Conservation (phyloP, 1,140 invertebrate genomes). For the Camponotus pennsylvanicus region DNA sequence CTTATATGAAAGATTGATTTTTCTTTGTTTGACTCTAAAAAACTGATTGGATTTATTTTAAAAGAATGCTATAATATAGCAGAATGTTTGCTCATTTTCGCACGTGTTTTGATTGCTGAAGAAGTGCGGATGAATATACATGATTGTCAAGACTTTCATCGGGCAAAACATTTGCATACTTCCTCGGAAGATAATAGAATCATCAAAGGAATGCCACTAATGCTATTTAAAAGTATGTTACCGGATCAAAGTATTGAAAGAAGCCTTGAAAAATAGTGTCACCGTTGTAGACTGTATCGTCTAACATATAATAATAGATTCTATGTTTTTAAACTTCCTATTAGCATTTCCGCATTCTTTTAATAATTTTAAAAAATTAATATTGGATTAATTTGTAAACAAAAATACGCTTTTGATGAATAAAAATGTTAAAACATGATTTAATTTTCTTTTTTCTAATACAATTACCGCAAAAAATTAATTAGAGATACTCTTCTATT, state of each 20-base stretch:
- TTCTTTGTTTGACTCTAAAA: not conserved
- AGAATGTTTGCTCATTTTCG: not conserved
- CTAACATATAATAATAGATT: constrained; percentile 69
- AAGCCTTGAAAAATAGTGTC: constrained; percentile 52
- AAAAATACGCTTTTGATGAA: not conserved
- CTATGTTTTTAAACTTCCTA: not conserved
- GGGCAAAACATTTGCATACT: not conserved
- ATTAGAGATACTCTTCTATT: not conserved
- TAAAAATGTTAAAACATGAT: not conserved
- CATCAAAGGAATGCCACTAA: constrained; percentile 46
- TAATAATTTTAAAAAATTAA: constrained; percentile 12
- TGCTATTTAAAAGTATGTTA: constrained; percentile 66
- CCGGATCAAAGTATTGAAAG: constrained; percentile 64
- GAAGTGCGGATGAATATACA: not conserved
- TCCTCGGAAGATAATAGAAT: constrained; percentile 27
- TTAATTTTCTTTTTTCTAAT: not conserved
- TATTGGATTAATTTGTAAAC: not conserved
- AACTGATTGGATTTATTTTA: not conserved
- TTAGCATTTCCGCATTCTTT: not conserved
- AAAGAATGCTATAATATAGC: not conserved
- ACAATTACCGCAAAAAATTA: not conserved
- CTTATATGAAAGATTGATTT: not conserved
- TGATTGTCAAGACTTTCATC: not conserved
- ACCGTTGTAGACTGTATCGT: constrained; percentile 69
- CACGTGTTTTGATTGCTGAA: not conserved